Conservation (phyloP, 2,797 vertebrate genomes). For the Harpagifer antarcticus region DNA sequence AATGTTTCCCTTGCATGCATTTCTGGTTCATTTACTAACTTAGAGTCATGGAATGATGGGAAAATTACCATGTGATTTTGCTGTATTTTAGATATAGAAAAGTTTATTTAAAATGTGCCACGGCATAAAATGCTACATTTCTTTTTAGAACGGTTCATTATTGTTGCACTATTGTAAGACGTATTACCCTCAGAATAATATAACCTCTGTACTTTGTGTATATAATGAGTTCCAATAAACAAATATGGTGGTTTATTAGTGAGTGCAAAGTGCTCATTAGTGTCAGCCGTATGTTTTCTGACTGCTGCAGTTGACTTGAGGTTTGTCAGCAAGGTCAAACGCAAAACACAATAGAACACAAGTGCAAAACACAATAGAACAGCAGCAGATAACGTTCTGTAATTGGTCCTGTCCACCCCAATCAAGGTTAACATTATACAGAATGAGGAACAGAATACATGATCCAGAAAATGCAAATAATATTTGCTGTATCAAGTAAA, state of each 20-base stretch:
- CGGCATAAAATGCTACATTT: not conserved
- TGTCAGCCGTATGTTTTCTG: not conserved
- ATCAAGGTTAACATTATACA: not conserved
- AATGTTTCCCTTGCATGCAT: slow-evolving; percentile 1
- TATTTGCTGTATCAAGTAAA: not conserved
- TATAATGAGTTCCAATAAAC: not conserved
- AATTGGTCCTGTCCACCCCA: slow-evolving; percentile 3
- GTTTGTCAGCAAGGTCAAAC: slow-evolving; percentile 10
- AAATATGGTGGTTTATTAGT: not conserved
- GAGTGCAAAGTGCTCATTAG: not conserved
- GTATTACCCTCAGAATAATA: not conserved
- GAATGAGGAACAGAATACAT: not conserved
- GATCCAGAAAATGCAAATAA: not conserved
- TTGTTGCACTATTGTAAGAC: not conserved
- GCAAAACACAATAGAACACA: slow-evolving; percentile 11
- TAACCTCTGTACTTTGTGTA: no score
- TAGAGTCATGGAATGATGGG: not conserved
- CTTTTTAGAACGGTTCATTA: not conserved
- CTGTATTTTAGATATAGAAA: not conserved
- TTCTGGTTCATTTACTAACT: slow-evolving; percentile 6
- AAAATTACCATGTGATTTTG: not conserved
- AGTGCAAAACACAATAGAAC: slow-evolving; percentile 9
- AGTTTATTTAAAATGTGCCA: not conserved
- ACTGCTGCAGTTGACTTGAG: not conserved
- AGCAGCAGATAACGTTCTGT: slow-evolving; percentile 5